Percentiles rank a stretch among this genome's conserved stretches.
Evolutionary conservation across 2,888 invertebrate species (phyloP).

Genomic region (Rhagonycha fulva): DNA sequence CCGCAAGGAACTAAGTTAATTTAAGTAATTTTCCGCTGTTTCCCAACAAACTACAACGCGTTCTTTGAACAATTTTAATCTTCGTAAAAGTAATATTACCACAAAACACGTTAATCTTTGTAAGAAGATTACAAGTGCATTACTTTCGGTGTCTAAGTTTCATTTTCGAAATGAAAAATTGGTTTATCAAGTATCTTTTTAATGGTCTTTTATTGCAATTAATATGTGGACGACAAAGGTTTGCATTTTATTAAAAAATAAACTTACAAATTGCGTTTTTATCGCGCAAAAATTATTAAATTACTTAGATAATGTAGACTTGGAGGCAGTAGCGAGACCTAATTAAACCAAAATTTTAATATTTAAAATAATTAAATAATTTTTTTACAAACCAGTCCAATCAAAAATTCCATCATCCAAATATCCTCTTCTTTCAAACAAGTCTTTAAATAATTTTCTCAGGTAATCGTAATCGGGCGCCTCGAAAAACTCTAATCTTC

Average conservation of each 20-base stretch:
- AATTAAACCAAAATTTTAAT: neutral
- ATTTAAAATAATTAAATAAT: neutral
- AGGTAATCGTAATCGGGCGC: slow-evolving; percentile 99
- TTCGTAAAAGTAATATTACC: neutral
- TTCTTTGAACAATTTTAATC: neutral
- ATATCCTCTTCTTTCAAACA: slow-evolving; percentile 86
- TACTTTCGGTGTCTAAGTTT: neutral
- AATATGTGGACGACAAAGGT: neutral
- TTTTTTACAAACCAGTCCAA: slow-evolving; percentile 80
- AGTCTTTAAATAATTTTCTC: slow-evolving; percentile 91
- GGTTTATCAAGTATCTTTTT: neutral
- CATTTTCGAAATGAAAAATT: neutral
- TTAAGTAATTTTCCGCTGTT: neutral
- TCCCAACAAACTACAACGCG: neutral
- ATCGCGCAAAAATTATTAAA: neutral
- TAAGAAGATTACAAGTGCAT: neutral
- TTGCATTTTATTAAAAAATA: neutral
- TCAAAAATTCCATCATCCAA: slow-evolving; percentile 92
- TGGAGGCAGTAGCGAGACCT: slow-evolving; percentile 20
- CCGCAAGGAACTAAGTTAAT: neutral
- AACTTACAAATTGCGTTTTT: neutral
- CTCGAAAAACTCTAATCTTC: slow-evolving; percentile 98
- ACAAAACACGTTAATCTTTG: neutral
- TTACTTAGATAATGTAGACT: slow-evolving; percentile 11
- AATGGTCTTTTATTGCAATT: neutral